Percentiles rank a stretch among this genome's conserved stretches.
Conservation (phyloP, 2,113 vertebrate genomes). For the Chauna torquata region DNA sequence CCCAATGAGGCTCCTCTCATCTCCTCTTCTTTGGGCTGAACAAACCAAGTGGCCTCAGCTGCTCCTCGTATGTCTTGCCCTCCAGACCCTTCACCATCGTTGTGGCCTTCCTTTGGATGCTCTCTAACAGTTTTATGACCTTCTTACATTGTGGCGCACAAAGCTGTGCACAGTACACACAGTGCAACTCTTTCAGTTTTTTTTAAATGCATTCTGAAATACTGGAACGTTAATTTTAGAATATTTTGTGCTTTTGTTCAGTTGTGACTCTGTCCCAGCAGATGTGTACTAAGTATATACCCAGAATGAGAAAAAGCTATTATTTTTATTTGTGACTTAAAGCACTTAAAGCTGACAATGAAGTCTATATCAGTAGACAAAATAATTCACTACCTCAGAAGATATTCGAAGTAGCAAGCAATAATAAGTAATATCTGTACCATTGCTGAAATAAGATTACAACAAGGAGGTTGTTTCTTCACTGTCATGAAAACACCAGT, state of each 20-base stretch:
- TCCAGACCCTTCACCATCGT: neutral
- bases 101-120: neutral
- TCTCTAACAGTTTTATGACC: neutral
- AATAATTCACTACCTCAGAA: neutral
- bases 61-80: neutral
- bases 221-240: neutral
- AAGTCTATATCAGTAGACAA: neutral
- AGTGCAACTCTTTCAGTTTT: neutral
- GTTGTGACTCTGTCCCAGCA: neutral
- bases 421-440: neutral
- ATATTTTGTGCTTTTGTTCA: neutral
- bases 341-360: too few species aligned
- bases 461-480: neutral
- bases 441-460: neutral
- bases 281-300: neutral
- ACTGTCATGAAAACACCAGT: neutral
- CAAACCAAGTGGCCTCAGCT: neutral
- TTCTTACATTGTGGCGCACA: too few species aligned
- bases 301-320: neutral
- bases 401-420: neutral
- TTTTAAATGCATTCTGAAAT: neutral
- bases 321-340: neutral
- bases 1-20: neutral
- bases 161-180: neutral
- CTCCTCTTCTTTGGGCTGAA: neutral